Base-by-base conservation (phyloP, 2,888 invertebrate genomes). In the Cephalotes varians region DNA sequence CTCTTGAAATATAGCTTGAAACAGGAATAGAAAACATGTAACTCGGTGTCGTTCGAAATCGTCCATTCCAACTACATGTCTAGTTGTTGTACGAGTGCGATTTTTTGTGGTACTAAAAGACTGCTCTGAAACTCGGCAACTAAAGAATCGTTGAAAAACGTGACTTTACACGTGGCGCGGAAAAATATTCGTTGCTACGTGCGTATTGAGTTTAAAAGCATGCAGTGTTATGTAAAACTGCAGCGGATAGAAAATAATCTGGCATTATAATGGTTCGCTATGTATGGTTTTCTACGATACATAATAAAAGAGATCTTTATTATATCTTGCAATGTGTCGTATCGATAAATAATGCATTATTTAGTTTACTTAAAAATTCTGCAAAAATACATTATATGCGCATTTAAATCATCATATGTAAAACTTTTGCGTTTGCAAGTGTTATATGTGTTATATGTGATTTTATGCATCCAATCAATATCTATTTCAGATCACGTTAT, bases 141-240 rank as follows among this genome's bases (percentile, higher is more conserved):
- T 40, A 40, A 67, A 67, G 28, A 67, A 67, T 28, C 10, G 51
- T 54, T 77, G 40, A 10, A 40, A 77, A 76, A 76, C n/a, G 15
- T 67, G 40, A 21, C 6, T n/a, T 37, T 40, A 47, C 6, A 21
- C 34, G n/a, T 64, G 12, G 18, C 5, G 15, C 28, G 51, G 54
- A 54, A 77, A 37, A 67, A 54, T 77, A 77, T 77, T 21, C 28
- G 28, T 65, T 65, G 49, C 37, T 58, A 25, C 37, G 28, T 76
- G 12, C 34, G 15, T 15, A 40, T 25, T 51, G 37, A 51, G 6
- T 67, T 67, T 54, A 77, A 77, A 77, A 67, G 31, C 67, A 21
- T 28, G 21, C 25, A 34, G 3, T 49, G 37, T 74, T 64, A 28
- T 25, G n/a, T 67, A 31, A 15, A 67, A 54, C 21, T 67, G 37